Evolutionary conservation across 2,888 invertebrate genomes (phyloP), one percentile per base, ranked within the genome.

Genomic region (Ormyrus pomaceus): DNA sequence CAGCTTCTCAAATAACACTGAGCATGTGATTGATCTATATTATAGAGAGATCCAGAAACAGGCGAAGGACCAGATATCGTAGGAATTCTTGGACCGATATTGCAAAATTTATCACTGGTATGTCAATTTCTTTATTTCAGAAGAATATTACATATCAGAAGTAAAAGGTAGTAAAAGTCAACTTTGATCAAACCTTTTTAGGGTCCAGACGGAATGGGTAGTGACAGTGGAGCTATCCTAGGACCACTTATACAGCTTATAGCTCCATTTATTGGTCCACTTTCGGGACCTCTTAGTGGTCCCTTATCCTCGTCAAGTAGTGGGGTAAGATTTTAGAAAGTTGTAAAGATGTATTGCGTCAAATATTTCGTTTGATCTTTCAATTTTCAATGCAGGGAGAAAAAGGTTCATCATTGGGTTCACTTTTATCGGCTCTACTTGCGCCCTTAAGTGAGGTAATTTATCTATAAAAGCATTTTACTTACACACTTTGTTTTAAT

Each of bases 181-280:
- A 68, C 5, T 19, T 68, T 10, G 8, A 9, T 53, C 13, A 46
- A 55, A 51, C 10, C 48, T 74, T 77, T 78, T 1, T 77, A 90
- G 90, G 90, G 88, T 0, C 83, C 81, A 51, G 86, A 88, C 19
- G 90, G 90, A 0, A 53, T 83, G 78, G 88, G 87, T 3, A 88
- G 88, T 50, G 89, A 90, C 71, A 84, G 86, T 6, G 88, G 85
- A n/a, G 88, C 89, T 0, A 79, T 90, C 45, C 65, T 89, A 65
- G 87, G 87, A 6, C 89, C 90, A 0, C 8, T 89, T 4, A 62
- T 90, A 61, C 84, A 86, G 10, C 77, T 90, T 6, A 19, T 86
- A 8, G 89, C 86, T 0, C 90, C 90, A 5, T 81, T 90, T 5
- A 86, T 88, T 45, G 90, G 90, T 0, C 90, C 90, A 0, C 80